phyloP scores from a whole-genome alignment of 30 jellyfish, hydroid and myxozoan genomes.

The Mastigias papua region DNA sequence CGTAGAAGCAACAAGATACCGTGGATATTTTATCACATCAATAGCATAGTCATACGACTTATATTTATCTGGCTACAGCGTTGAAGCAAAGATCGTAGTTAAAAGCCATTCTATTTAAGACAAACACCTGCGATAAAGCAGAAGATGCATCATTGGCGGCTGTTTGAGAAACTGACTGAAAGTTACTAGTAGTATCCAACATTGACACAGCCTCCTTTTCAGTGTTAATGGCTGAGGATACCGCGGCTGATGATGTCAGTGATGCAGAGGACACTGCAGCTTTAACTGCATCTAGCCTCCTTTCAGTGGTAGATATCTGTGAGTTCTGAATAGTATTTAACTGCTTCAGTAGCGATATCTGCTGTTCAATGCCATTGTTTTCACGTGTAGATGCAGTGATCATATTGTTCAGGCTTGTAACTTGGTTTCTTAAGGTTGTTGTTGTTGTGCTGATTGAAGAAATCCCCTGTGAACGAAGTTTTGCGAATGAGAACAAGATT shows the following conservation, averaged over 20 bases:
- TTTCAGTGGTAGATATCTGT: conserved; percentile 74
- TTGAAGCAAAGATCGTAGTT: neutral
- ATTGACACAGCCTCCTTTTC: conserved; percentile 82
- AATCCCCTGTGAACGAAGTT: conserved; percentile 31
- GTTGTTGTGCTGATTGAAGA: conserved; percentile 28
- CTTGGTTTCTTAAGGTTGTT: conserved; percentile 48
- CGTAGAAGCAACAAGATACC: too few species aligned
- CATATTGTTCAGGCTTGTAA: conserved; percentile 31
- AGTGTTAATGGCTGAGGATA: conserved; percentile 55
- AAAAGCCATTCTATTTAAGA: too few species aligned
- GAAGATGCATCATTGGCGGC: conserved; percentile 90
- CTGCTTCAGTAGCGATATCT: conserved; percentile 83
- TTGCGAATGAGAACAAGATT: too few species aligned
- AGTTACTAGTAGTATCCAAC: conserved; percentile 82
- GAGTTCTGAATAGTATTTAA: conserved; percentile 50
- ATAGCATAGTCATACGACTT: too few species aligned
- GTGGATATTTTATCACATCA: too few species aligned
- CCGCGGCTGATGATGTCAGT: conserved; percentile 63
- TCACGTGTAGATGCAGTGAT: conserved; percentile 63
- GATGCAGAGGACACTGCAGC: conserved; percentile 56
- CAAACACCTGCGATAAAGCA: conserved; percentile 72
- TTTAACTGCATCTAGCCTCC: conserved; percentile 69
- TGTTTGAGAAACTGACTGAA: conserved; percentile 84
- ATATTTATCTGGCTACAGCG: too few species aligned
- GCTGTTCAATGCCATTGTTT: conserved; percentile 88